Evolutionary conservation across 2,113 vertebrate species (phyloP).

Genomic region (Thinocorus orbignyianus): DNA sequence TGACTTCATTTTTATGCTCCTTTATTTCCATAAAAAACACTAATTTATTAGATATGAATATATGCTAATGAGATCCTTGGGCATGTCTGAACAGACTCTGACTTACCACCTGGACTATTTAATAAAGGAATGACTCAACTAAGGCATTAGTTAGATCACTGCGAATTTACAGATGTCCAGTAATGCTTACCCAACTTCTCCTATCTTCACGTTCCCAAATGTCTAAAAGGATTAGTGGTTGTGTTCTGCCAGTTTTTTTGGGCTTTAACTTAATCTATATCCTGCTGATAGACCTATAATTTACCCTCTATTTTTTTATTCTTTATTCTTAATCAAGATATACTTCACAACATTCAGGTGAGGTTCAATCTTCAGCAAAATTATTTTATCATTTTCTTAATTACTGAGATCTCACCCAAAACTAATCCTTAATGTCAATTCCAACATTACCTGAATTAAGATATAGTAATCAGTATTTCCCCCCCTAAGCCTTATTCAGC

Average conservation of each 20-base stretch:
- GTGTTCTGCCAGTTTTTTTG: background rate
- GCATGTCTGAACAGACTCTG: background rate
- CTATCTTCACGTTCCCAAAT: background rate
- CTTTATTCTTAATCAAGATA: background rate
- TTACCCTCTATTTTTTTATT: background rate
- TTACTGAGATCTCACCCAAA: background rate
- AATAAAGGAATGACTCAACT: background rate
- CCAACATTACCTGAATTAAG: background rate
- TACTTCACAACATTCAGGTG: background rate
- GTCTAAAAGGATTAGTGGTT: background rate
- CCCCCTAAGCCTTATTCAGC: background rate
- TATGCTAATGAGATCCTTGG: background rate
- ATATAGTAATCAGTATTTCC: background rate
- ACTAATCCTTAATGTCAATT: background rate
- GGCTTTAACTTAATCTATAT: background rate
- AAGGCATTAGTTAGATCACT: background rate
- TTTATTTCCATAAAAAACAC: background rate
- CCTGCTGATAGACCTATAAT: background rate
- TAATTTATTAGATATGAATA: background rate
- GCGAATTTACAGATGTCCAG: background rate
- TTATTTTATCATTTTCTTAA: background rate
- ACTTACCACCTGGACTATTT: background rate
- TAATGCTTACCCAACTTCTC: background rate
- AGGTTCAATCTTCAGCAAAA: background rate
- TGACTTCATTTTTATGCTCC: background rate